Evolutionary conservation across 2,888 invertebrate genomes (phyloP).

Genomic region (Leptopilina drosophilae): DNA sequence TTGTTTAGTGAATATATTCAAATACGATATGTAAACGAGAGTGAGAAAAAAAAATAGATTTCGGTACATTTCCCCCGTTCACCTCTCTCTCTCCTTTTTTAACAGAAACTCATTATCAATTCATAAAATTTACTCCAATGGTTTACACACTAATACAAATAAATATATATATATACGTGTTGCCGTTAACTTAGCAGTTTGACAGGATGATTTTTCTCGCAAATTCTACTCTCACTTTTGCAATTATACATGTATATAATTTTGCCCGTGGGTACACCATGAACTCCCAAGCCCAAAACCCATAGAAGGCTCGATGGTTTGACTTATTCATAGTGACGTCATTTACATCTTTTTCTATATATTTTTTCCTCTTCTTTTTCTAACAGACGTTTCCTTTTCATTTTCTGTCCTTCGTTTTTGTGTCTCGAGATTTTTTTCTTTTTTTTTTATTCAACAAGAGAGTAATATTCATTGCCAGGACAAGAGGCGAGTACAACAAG

Average conservation of each 20-base stretch:
- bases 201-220: slow-evolving; percentile 22
- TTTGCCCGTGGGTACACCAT: slow-evolving; percentile 54
- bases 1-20: not conserved
- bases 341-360: slow-evolving; percentile 54
- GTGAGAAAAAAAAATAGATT: not conserved
- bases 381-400: slow-evolving; percentile 44
- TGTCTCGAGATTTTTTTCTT: slow-evolving; percentile 35
- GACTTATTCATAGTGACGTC: slow-evolving; percentile 64
- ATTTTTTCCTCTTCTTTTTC: slow-evolving; percentile 28
- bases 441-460: slow-evolving; percentile 40
- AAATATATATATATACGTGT: not conserved
- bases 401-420: slow-evolving; percentile 45
- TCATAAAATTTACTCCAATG: not conserved
- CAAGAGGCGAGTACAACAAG: slow-evolving; percentile 55
- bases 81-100: no score
- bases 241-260: not conserved
- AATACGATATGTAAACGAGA: not conserved
- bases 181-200: slow-evolving; percentile 5
- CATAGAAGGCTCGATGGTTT: slow-evolving; percentile 65
- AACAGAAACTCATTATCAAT: not conserved
- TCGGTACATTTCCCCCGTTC: not conserved
- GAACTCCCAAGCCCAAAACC: slow-evolving; percentile 58
- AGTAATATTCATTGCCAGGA: slow-evolving; percentile 49
- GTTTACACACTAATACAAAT: not conserved
- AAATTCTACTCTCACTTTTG: slow-evolving; percentile 14